Evolutionary conservation across 2,113 vertebrate genomes (phyloP).

Genomic region (Cyrtonyx montezumae): DNA sequence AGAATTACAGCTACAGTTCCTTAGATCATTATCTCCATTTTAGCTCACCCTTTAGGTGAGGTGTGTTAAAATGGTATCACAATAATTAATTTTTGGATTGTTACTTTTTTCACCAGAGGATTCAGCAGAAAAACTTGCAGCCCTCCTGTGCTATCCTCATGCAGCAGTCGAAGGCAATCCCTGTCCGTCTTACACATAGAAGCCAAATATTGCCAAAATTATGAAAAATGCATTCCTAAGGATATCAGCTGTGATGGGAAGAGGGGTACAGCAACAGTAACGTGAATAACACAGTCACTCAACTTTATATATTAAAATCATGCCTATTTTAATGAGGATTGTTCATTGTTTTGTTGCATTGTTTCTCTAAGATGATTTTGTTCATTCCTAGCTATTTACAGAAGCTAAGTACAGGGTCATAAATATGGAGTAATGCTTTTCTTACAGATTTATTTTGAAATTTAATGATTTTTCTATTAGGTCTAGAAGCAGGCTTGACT

Average conservation of each 20-base stretch:
- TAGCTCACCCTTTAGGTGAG: not conserved
- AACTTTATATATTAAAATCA: not conserved
- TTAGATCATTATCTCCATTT: not conserved
- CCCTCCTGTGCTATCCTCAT: rapidly evolving
- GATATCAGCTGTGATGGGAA: not conserved
- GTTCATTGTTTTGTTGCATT: not conserved
- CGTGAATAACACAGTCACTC: not conserved
- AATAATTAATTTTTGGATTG: not conserved
- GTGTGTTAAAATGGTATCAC: not conserved
- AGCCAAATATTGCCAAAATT: not conserved
- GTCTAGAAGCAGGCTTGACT: not conserved
- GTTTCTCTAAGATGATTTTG: not conserved
- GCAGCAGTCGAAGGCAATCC: not conserved
- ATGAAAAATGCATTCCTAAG: not conserved
- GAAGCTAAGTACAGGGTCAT: not conserved
- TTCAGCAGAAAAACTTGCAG: not conserved
- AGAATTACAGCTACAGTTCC: not conserved
- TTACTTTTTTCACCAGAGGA: not conserved
- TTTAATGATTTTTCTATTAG: not conserved
- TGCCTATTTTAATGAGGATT: not conserved
- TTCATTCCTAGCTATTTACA: not conserved
- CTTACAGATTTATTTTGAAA: not conserved
- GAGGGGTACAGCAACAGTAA: not conserved
- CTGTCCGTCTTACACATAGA: not conserved
- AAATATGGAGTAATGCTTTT: not conserved